Percentiles rank a stretch among this genome's conserved stretches.
Evolutionary conservation across 2,797 vertebrate species (phyloP).

Genomic region (Acridotheres tristis): DNA sequence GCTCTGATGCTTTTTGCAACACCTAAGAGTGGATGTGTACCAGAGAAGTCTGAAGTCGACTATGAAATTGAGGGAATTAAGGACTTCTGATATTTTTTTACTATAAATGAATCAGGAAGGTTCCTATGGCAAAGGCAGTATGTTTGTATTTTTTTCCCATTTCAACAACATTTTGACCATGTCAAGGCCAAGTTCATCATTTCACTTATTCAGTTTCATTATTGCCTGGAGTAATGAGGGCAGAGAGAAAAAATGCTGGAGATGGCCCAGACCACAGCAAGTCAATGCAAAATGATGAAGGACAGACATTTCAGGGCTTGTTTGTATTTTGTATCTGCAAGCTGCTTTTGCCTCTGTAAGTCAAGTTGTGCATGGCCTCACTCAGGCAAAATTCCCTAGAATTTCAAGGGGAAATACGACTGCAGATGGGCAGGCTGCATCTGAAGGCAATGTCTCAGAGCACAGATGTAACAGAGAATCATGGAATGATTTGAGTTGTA

Average conservation of each 20-base stretch:
- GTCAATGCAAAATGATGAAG: background rate
- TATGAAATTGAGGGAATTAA: background rate
- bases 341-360: background rate
- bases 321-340: background rate
- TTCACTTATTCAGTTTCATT: background rate
- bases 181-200: background rate
- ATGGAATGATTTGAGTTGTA: background rate
- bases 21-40: background rate
- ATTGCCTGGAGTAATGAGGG: background rate
- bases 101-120: background rate
- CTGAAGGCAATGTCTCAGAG: background rate
- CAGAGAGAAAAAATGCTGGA: background rate
- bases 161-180: background rate
- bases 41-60: background rate
- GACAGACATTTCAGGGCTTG: background rate
- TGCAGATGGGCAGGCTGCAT: background rate
- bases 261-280: background rate
- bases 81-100: background rate
- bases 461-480: background rate
- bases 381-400: background rate
- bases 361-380: accelerated
- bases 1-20: background rate
- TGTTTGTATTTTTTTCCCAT: background rate
- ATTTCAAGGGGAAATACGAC: background rate
- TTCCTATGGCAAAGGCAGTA: background rate